These are phyloP conservation scores for Eumerus sabulonum DNA, from an alignment of 2,888 invertebrate genomes.

Conservation along the genomic window DNA sequence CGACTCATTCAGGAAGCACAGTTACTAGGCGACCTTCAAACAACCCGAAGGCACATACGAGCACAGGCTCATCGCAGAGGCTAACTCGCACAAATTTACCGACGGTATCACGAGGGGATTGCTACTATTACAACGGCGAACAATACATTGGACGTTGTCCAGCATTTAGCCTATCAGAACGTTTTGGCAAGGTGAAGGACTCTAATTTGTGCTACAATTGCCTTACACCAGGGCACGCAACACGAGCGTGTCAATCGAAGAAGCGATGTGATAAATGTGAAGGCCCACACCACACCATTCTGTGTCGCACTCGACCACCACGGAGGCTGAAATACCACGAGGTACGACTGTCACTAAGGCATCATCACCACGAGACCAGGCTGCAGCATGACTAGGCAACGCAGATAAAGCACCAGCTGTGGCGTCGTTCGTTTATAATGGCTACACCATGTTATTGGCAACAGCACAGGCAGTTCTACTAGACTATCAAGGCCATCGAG, in stretches of 20 bases:
- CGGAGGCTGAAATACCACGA: too few relatives aligned
- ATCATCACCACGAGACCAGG: background rate
- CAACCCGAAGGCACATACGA: constrained; percentile 10
- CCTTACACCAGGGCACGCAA: constrained; percentile 40
- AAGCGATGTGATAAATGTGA: constrained; percentile 11
- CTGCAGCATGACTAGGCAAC: background rate
- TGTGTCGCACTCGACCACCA: too few relatives aligned
- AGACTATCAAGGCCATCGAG: too few relatives aligned
- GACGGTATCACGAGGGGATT: constrained; percentile 27
- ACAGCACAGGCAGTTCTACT: too few relatives aligned
- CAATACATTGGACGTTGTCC: constrained; percentile 22
- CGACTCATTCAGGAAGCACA: background rate
- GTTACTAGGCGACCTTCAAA: constrained; percentile 1
- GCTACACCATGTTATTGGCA: background rate
- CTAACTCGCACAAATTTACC: constrained; percentile 25
- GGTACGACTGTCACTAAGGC: too few relatives aligned
- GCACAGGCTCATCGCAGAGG: constrained; percentile 9
- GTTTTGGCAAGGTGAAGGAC: constrained; percentile 32
- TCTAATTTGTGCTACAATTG: constrained; percentile 18
- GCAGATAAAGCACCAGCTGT: background rate
- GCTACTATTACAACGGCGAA: constrained; percentile 24
- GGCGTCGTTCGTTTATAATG: too few relatives aligned
- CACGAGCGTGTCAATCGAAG: constrained; percentile 10
- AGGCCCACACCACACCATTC: constrained; percentile 17
- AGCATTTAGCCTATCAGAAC: constrained; percentile 1